phyloP scores from a whole-genome alignment of 2,888 invertebrate genomes.

The Spodoptera picta region DNA sequence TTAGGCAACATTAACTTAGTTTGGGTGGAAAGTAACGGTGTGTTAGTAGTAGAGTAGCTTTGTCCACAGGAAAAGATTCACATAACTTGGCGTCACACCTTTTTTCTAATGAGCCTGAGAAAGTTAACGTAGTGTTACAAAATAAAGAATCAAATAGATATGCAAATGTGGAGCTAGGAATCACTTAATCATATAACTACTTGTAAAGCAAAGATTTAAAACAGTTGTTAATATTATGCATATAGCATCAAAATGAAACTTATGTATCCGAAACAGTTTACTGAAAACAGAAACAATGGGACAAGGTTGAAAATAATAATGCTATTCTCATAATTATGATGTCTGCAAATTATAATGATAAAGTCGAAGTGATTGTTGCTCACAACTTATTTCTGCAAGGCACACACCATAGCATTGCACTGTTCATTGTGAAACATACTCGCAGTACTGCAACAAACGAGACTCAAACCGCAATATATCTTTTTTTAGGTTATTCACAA shows the following conservation, averaged over 20 bases:
- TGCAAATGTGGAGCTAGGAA: too few relatives aligned
- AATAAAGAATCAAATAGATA: too few relatives aligned
- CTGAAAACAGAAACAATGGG: slow-evolving; percentile 29
- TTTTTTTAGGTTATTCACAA: slow-evolving; percentile 39
- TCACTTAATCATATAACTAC: background rate
- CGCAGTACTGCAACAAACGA: slow-evolving; percentile 25
- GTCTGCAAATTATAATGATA: slow-evolving; percentile 33
- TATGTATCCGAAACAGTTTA: slow-evolving; percentile 20
- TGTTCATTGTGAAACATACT: slow-evolving; percentile 39
- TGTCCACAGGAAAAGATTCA: background rate
- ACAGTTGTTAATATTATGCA: too few relatives aligned
- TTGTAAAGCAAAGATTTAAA: too few relatives aligned
- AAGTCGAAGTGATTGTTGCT: slow-evolving; percentile 32
- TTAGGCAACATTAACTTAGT: slow-evolving; percentile 22
- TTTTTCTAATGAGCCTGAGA: too few relatives aligned
- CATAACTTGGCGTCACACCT: too few relatives aligned
- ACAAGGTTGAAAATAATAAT: slow-evolving; percentile 32
- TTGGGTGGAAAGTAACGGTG: slow-evolving; percentile 15
- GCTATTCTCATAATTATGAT: slow-evolving; percentile 39
- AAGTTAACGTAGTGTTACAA: too few relatives aligned
- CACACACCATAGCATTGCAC: slow-evolving; percentile 36
- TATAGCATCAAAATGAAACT: slow-evolving; percentile 6
- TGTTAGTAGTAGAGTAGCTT: slow-evolving; percentile 7
- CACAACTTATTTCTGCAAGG: slow-evolving; percentile 28
- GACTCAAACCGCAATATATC: slow-evolving; percentile 37